Evolutionary conservation across 1,140 invertebrate species (phyloP).

Genomic region (Varroa destructor): DNA sequence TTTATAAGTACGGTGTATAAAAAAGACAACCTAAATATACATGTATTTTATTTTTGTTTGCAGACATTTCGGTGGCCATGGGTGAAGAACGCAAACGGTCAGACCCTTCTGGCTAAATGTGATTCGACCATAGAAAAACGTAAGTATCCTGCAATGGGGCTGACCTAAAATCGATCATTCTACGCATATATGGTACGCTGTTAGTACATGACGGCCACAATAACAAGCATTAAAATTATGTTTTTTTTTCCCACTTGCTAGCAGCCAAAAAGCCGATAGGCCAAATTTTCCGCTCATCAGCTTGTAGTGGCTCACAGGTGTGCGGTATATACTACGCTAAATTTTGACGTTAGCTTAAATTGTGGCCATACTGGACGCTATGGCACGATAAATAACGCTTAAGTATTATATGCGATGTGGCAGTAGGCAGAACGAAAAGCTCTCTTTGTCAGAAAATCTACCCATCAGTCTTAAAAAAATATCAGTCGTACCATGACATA

Average conservation of each 20-base stretch:
- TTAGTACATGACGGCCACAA: neutral
- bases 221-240: neutral
- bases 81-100: constrained; percentile 13
- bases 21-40: no score
- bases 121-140: constrained; percentile 25
- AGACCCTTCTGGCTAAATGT: constrained; percentile 21
- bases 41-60: neutral
- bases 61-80: constrained; percentile 25
- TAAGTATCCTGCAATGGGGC: neutral
- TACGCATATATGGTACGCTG: neutral
- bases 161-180: neutral
- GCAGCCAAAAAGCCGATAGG: neutral
- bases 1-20: no score
- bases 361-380: no score
- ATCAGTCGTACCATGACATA: no score
- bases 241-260: neutral
- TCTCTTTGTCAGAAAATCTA: no score
- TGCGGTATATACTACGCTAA: no score
- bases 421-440: no score
- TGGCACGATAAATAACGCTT: no score
- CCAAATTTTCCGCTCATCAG: constrained; percentile 7
- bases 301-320: neutral
- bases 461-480: no score
- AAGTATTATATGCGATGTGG: no score
- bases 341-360: no score